These are phyloP conservation scores for Epinotia brunnichana DNA, from an alignment of 2,888 invertebrate genomes.

Conservation along the genomic window DNA sequence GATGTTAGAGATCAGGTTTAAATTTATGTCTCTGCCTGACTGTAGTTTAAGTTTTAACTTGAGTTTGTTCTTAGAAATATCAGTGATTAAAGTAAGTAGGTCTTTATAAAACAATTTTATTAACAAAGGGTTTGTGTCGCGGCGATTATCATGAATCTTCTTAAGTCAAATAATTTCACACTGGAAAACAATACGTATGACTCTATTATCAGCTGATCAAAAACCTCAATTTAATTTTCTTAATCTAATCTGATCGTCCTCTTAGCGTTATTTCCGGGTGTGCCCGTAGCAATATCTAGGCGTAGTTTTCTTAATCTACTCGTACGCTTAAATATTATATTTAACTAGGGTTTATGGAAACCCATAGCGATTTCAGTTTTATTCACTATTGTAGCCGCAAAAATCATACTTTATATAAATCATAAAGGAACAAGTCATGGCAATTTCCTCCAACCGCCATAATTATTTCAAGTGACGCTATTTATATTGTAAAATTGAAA, in stretches of 20 bases:
- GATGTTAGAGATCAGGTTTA: constrained; percentile 51
- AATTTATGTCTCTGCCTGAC: constrained; percentile 47
- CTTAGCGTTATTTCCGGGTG: too few species aligned
- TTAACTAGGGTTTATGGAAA: background rate
- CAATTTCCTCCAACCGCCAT: constrained; percentile 17
- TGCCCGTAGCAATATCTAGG: too few species aligned
- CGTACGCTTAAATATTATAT: background rate
- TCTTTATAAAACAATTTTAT: background rate
- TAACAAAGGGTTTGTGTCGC: background rate
- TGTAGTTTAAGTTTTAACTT: constrained; percentile 14
- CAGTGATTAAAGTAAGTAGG: background rate
- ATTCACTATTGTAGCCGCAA: background rate
- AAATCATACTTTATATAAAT: constrained; percentile 22
- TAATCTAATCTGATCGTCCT: background rate
- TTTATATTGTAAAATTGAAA: constrained; percentile 36
- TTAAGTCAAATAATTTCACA: background rate
- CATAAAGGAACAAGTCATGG: constrained; percentile 10
- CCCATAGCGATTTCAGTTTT: background rate
- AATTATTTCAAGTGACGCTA: constrained; percentile 39
- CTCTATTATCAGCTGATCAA: background rate
- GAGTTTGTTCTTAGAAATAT: constrained; percentile 12
- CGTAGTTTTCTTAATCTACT: too few species aligned
- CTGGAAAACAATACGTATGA: background rate
- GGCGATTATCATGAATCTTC: background rate
- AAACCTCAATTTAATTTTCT: background rate